Base-by-base conservation (phyloP, 1,140 invertebrate genomes). In the Drosophila orena region DNA sequence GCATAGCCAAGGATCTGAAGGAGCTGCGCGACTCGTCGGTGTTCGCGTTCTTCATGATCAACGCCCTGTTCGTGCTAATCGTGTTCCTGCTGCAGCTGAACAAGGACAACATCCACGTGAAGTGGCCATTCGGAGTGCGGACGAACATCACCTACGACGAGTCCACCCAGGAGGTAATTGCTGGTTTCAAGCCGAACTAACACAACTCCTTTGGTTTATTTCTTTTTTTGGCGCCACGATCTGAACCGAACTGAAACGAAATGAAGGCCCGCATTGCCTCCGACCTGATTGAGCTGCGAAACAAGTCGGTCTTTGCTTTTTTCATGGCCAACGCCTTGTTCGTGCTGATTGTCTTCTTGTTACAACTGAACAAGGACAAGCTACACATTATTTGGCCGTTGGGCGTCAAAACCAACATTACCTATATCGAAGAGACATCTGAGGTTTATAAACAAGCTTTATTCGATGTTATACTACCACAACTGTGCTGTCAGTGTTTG, bases 261-360 rank as follows among this genome's bases (percentile, higher is more conserved):
- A 55, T 58, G 93, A 95, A 98, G 96, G 96, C 95, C 92, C 95
- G 97, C 88, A 96, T 98, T 81, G 96, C 96, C 89, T 93, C 94
- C 81, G 98, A 98, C 93, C 94, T 99, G 92, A 96, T 96, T 92
- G 97, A 98, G 90, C 95, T 99, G 84, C 95, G 98, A 83, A 99
- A 99, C 95, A 98, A 98, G 93, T 97, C 97, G 81, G 97, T 98
- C 66, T 99, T 99, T 93, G 97, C 97, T 85, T 99, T 99, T 96
- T 97, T 99, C 94, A 99, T 99, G 97, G 96, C 99, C 94, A 99
- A 99, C 95, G 97, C 98, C 93, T 96, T 99, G 90, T 99, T 99
- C 95, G 97, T 99, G 92, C 96, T 99, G 93, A 97, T 99, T 93
- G 98, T 99, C 91, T 98, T 99, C 94, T 96, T 99, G 93, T 96